A percentile compares a stretch with the other conserved stretches of the same genome.
phyloP scores from a whole-genome alignment of 37 sponge, comb jelly and placozoan genomes.

The Haliclona indistincta region DNA sequence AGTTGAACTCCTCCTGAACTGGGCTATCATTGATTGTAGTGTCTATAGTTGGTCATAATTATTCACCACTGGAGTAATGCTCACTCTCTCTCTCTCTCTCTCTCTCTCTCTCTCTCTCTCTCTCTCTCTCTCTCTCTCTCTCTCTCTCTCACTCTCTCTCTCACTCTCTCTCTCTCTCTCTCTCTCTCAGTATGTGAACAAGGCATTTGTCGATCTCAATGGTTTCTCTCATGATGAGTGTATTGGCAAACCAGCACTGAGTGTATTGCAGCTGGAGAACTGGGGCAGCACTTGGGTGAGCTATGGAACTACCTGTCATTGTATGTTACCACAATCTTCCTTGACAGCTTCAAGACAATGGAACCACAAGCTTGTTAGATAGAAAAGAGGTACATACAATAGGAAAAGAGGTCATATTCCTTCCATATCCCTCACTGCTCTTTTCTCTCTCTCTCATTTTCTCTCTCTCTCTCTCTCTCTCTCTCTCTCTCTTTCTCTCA shows the following conservation, averaged over 20 bases:
- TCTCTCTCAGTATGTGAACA: conserved; percentile 61
- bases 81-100: too few species aligned
- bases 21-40: too few species aligned
- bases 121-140: too few species aligned
- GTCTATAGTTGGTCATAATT: too few species aligned
- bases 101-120: too few species aligned
- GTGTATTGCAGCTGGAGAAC: conserved; percentile 17
- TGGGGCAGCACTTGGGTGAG: conserved; percentile 12
- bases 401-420: background rate
- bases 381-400: conserved; percentile 3
- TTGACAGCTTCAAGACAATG: conserved; percentile 9
- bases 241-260: conserved; percentile 50
- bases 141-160: too few species aligned
- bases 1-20: too few species aligned
- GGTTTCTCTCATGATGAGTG: conserved; percentile 43
- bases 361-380: conserved; percentile 18
- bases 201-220: conserved; percentile 40
- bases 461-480: conserved; percentile 8
- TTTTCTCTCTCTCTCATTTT: background rate
- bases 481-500: conserved; percentile 21
- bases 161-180: too few species aligned
- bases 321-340: background rate
- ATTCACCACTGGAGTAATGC: too few species aligned
- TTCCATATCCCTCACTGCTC: background rate
- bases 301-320: background rate